Base-by-base conservation (phyloP, 2,113 vertebrate species). In the Raja brachyura region DNA sequence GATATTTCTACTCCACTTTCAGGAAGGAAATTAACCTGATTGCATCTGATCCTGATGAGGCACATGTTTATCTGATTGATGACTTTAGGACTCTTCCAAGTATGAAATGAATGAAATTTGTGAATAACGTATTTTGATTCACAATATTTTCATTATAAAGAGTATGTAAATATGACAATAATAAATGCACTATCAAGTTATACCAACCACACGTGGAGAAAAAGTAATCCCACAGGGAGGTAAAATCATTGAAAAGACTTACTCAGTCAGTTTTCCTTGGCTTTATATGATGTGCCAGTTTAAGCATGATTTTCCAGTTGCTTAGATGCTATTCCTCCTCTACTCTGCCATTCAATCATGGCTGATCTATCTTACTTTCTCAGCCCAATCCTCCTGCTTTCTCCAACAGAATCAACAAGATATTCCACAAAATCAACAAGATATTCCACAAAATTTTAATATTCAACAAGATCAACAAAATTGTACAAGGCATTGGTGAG, bases 31-130 rank as follows among this genome's bases (percentile, higher is more conserved):
- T 98, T 95, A 96, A 96, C 16, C 94, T 96, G 7, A 97, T 99
- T 5, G 97, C 97, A 61, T 96, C 97, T 0, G 97, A 98, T 85
- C 96, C 97, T 5, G 95, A 96, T 68, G 95, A 95, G 20, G 96
- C 97, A 3, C 97, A 98, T 0, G 94, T 98, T 92, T 97, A 97
- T 94, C 95, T 96, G 22, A 97, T 97, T 48, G 96, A 97, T 0
- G 96, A 98, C 95, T 98, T 98, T 94, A 93, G 95, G 93, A 95
- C 93, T 0, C 96, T 99, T n/a, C 94, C 95, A 94, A 95, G 96
- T 93, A 5, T 70, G 70, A 93, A 88, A 8, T 18, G 31, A 39
- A 39, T 10, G 61, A n/a, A 14, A 20, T 63, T 92, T 16, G 48
- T 54, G 73, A 92, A 92, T 7, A 5, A 22, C 73, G n/a, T 16